Conservation (phyloP, 2,888 invertebrate genomes). For the Ametastegia equiseti region DNA sequence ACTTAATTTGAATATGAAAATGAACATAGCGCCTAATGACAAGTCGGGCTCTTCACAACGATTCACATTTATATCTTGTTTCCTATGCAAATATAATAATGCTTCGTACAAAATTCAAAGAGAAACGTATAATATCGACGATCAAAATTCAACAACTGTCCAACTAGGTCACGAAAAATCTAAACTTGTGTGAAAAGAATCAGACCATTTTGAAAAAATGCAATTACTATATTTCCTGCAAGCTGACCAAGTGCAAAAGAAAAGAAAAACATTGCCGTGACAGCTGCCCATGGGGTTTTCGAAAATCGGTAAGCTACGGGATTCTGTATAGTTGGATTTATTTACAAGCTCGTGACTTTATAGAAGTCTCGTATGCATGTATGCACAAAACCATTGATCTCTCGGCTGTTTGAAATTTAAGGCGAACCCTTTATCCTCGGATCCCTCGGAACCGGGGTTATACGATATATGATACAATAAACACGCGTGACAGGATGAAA, state of each 20-base stretch:
- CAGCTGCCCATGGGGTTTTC: background rate
- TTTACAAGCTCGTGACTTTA: background rate
- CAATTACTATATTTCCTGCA: background rate
- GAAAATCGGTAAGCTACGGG: background rate
- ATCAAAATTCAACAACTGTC: background rate
- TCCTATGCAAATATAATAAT: background rate
- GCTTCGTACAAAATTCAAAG: background rate
- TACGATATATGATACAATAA: background rate
- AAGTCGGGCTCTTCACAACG: background rate
- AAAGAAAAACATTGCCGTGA: background rate
- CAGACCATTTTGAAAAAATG: conserved; percentile 1
- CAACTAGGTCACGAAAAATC: background rate
- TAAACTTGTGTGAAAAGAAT: background rate
- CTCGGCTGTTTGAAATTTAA: background rate
- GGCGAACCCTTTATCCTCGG: background rate
- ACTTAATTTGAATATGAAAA: background rate
- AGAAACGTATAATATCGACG: background rate
- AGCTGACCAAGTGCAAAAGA: background rate
- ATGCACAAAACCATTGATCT: background rate
- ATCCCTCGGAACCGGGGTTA: background rate
- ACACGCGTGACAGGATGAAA: background rate
- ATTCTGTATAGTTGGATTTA: background rate
- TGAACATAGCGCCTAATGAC: background rate
- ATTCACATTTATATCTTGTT: background rate
- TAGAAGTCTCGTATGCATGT: background rate